Conservation (phyloP, 2,113 vertebrate genomes). For the Vidua chalybeata region DNA sequence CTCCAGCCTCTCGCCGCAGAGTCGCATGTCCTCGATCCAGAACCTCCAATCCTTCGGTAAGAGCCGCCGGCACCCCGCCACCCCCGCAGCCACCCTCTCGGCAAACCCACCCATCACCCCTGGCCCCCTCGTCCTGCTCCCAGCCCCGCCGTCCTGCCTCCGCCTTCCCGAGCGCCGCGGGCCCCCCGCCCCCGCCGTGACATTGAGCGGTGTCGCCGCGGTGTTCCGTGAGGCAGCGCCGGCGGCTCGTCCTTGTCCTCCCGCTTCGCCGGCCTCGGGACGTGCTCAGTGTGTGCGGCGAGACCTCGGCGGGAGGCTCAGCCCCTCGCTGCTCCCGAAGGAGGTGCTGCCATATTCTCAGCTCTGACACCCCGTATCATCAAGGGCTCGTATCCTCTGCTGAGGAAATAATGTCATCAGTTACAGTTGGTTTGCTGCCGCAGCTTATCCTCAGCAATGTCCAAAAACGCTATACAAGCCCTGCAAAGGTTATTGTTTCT, state of each 20-base stretch:
- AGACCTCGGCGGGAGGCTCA: not conserved
- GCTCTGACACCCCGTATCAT: rapidly evolving
- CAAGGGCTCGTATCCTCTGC: not conserved
- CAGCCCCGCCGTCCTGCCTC: not conserved
- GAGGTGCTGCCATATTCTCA: not conserved
- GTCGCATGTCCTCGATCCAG: conserved; percentile 93
- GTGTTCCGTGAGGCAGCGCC: not conserved
- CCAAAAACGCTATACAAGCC: not conserved
- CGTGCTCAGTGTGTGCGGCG: not conserved
- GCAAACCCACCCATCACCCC: not conserved
- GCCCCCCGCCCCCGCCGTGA: not conserved
- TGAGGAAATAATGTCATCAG: not conserved
- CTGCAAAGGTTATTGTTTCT: not conserved
- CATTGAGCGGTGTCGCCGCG: not conserved
- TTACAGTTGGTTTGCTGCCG: not conserved
- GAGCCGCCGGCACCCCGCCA: not conserved
- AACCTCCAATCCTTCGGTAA: conserved; percentile 91
- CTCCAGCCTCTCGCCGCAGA: conserved; percentile 77
- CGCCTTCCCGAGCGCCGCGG: not conserved
- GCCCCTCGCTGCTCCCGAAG: not conserved
- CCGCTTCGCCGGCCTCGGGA: not conserved
- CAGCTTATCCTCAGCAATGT: not conserved
- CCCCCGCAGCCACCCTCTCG: not conserved
- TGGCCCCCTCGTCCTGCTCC: not conserved
- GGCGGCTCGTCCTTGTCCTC: not conserved